Evolutionary conservation across 2,113 vertebrate species (phyloP).

Genomic region (Entelurus aequoreus): DNA sequence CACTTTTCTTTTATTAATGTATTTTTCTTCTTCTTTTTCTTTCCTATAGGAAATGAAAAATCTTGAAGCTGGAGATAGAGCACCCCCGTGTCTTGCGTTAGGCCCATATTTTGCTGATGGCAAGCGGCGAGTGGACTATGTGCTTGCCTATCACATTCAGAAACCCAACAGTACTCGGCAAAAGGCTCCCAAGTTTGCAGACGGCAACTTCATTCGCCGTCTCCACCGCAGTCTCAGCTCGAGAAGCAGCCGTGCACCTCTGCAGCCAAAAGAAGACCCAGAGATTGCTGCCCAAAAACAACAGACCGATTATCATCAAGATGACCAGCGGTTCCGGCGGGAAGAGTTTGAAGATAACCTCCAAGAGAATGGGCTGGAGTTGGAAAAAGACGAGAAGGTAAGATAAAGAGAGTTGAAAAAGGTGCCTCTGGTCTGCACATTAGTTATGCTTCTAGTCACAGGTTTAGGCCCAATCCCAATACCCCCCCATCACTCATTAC

Average conservation of each 20-base stretch:
- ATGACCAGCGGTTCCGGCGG: constrained; percentile 80
- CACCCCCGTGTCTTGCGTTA: constrained; percentile 53
- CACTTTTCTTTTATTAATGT: too few species aligned
- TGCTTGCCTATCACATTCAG: constrained; percentile 86
- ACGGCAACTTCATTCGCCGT: constrained; percentile 41
- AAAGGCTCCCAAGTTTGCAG: constrained; percentile 49
- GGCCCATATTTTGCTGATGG: constrained; percentile 88
- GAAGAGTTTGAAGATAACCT: constrained; percentile 92
- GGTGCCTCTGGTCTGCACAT: background rate
- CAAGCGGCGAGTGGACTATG: constrained; percentile 84
- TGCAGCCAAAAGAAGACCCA: constrained; percentile 66
- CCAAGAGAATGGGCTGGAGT: constrained; percentile 82
- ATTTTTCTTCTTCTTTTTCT: background rate
- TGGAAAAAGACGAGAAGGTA: constrained; percentile 89
- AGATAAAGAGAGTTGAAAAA: constrained; percentile 22
- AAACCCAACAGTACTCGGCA: constrained; percentile 61
- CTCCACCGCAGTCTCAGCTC: constrained; percentile 61
- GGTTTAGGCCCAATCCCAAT: too few species aligned
- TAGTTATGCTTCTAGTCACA: too few species aligned
- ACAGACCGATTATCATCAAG: constrained; percentile 76
- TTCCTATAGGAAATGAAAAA: constrained; percentile 75
- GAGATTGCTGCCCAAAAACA: constrained; percentile 69
- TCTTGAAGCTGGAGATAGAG: constrained; percentile 68
- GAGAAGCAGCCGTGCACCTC: constrained; percentile 50
- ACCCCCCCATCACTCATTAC: too few species aligned